Evolutionary conservation across 2,888 invertebrate species (phyloP).

Genomic region (Capitulum mitella): DNA sequence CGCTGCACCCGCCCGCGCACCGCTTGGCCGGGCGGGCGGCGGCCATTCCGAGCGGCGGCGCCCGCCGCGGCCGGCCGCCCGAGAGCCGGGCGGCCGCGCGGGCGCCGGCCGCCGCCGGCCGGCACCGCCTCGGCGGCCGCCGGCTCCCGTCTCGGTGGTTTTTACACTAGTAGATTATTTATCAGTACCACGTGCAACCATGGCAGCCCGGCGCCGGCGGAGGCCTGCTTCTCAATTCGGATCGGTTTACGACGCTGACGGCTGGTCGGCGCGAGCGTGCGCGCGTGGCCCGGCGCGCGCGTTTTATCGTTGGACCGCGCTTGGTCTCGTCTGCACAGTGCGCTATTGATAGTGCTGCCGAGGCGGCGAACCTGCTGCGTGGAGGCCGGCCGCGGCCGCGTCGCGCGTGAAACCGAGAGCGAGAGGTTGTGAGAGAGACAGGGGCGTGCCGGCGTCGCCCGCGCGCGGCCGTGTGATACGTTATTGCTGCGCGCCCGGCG

Average conservation of each 20-base stretch:
- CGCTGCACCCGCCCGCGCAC: neutral
- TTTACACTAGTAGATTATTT: slow-evolving; percentile 25
- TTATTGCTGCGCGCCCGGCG: neutral
- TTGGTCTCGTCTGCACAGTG: neutral
- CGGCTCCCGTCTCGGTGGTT: slow-evolving; percentile 17
- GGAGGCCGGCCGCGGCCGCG: no score
- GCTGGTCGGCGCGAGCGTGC: neutral
- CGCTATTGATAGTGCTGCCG: neutral
- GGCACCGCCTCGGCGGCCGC: neutral
- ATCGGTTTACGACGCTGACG: neutral
- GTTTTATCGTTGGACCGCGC: neutral
- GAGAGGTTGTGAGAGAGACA: neutral
- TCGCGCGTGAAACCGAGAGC: no score
- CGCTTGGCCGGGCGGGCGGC: neutral
- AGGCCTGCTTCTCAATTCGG: neutral
- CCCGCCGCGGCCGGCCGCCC: neutral
- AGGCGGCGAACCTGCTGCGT: no score
- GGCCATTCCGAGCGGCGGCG: neutral
- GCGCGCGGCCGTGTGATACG: slow-evolving; percentile 4
- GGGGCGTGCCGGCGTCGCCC: neutral
- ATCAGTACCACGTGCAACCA: slow-evolving; percentile 14
- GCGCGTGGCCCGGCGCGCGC: neutral
- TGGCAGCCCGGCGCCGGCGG: neutral
- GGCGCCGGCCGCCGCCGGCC: neutral
- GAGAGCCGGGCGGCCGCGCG: no score